phyloP scores from a whole-genome alignment of 2,113 vertebrate genomes.

The Zeus faber region DNA sequence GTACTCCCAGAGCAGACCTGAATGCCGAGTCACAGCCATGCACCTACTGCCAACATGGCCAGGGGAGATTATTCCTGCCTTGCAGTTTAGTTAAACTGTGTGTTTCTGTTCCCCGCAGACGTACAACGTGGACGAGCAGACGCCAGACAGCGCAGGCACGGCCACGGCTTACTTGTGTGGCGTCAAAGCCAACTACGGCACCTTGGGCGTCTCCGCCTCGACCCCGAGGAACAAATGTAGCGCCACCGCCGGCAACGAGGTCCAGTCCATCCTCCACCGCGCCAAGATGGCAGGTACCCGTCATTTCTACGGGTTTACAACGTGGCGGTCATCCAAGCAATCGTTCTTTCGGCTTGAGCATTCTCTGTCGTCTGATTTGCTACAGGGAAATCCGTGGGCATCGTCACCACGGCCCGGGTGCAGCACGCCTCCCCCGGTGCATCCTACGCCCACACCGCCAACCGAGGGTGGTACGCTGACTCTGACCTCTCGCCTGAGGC shows the following conservation, averaged over 20 bases:
- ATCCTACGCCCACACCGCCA: slow-evolving; percentile 66
- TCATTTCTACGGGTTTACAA: too few species aligned
- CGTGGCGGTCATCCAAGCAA: too few species aligned
- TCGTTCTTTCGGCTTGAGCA: too few species aligned
- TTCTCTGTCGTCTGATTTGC: neutral
- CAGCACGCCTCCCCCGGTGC: slow-evolving; percentile 79
- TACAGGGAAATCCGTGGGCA: slow-evolving; percentile 79
- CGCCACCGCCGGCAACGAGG: slow-evolving; percentile 64
- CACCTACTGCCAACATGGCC: too few species aligned
- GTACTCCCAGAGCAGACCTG: too few species aligned
- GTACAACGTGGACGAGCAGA: slow-evolving; percentile 79
- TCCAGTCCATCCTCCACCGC: slow-evolving; percentile 72
- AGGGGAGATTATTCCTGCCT: too few species aligned
- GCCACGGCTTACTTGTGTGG: slow-evolving; percentile 80
- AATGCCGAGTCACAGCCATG: too few species aligned
- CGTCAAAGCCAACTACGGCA: slow-evolving; percentile 81
- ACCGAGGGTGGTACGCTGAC: slow-evolving; percentile 78
- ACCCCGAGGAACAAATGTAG: slow-evolving; percentile 54
- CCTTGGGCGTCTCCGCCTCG: slow-evolving; percentile 72
- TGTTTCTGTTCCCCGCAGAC: slow-evolving; percentile 55
- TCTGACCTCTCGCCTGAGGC: slow-evolving; percentile 49
- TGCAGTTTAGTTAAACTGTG: too few species aligned
- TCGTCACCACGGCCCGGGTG: slow-evolving; percentile 78
- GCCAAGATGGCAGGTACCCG: slow-evolving; percentile 72
- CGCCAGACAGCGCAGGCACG: slow-evolving; percentile 81